phyloP scores from a whole-genome alignment of 2,888 invertebrate species.

The Drosophila neutralis region DNA sequence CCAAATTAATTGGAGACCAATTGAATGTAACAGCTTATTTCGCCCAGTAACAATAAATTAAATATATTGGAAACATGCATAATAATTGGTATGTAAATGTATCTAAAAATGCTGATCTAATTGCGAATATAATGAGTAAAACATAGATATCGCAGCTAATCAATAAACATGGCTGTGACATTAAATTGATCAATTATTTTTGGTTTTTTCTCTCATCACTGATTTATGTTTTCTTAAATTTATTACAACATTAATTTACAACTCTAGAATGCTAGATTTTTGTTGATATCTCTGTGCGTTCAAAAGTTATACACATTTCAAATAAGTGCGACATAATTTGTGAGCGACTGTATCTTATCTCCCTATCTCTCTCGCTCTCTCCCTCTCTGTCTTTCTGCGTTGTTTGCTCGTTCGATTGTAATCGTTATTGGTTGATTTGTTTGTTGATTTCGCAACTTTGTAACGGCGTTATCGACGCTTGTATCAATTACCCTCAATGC shows the following conservation, averaged over 20 bases:
- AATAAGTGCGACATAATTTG: not conserved
- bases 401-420: constrained; percentile 16
- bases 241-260: not conserved
- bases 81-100: not conserved
- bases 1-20: not conserved
- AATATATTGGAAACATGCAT: not conserved
- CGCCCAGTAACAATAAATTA: not conserved
- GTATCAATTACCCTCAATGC: constrained; percentile 30
- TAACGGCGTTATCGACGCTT: constrained; percentile 31
- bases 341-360: not conserved
- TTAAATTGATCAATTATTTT: not conserved
- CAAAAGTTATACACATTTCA: not conserved
- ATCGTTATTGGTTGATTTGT: constrained; percentile 34
- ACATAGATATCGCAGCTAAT: not conserved
- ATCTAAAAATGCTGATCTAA: not conserved
- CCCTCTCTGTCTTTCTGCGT: not conserved
- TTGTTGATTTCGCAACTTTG: constrained; percentile 52
- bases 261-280: not conserved
- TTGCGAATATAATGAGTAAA: not conserved
- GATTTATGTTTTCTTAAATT: not conserved
- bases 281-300: not conserved
- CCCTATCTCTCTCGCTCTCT: not conserved
- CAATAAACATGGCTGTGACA: not conserved
- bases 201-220: not conserved
- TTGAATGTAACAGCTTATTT: not conserved